A percentile compares a stretch with the other conserved stretches of the same genome.
Conservation (phyloP, 2,888 invertebrate genomes). For the Macrosoma leucophasiata region DNA sequence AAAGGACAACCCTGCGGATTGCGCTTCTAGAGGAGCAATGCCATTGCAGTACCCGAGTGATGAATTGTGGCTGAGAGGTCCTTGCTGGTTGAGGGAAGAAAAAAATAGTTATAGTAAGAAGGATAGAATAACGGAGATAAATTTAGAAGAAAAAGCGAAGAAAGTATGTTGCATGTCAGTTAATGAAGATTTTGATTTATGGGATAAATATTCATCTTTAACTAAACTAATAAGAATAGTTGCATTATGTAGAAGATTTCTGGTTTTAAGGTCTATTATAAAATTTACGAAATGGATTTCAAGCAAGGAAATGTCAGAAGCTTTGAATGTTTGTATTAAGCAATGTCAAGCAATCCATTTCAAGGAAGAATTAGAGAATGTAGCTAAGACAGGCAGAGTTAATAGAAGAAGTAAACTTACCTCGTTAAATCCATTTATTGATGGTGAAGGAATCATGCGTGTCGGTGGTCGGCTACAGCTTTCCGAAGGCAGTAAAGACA, state of each 20-base stretch:
- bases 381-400: conserved; percentile 2
- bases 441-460: conserved; percentile 6
- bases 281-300: conserved; percentile 8
- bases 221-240: conserved; percentile 16
- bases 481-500: conserved; percentile 3
- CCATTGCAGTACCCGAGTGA: conserved; percentile 8
- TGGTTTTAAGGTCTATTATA: conserved; percentile 5
- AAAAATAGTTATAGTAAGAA: conserved; percentile 3
- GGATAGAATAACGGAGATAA: conserved; percentile 1
- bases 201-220: conserved; percentile 19
- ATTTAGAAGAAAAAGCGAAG: conserved; percentile 11
- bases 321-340: conserved; percentile 12
- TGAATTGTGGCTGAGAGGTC: conserved; percentile 21
- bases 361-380: conserved; percentile 3
- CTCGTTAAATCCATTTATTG: conserved; percentile 10
- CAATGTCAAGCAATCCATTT: conserved; percentile 6
- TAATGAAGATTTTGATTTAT: conserved; percentile 7
- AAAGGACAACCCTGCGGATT: conserved; percentile 28
- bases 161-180: background rate
- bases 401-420: conserved; percentile 4
- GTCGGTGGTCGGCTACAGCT: conserved; percentile 7
- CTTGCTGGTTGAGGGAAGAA: conserved; percentile 12
- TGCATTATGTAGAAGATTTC: conserved; percentile 20
- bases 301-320: conserved; percentile 10
- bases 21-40: conserved; percentile 26